Evolutionary conservation across 2,113 vertebrate genomes (phyloP).

Genomic region (Nothoprocta perdicaria): DNA sequence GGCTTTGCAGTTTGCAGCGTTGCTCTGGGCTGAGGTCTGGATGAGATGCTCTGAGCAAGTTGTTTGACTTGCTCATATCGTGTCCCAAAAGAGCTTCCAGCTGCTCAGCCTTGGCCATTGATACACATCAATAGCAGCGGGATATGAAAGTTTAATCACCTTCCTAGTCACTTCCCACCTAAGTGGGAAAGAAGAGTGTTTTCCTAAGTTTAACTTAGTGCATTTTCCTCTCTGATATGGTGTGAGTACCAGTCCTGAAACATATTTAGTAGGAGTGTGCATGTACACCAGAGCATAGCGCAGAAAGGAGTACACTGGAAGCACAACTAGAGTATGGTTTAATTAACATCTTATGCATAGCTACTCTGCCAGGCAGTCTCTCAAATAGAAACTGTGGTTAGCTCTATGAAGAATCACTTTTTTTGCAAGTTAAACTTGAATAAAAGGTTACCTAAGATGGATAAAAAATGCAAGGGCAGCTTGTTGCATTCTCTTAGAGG

Average conservation of each 20-base stretch:
- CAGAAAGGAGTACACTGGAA: not conserved
- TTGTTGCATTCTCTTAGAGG: not conserved
- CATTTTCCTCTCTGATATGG: not conserved
- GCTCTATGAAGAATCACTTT: not conserved
- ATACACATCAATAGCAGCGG: not conserved
- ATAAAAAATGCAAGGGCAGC: not conserved
- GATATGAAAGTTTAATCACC: not conserved
- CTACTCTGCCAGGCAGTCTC: not conserved
- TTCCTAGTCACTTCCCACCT: not conserved
- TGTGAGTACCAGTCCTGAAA: not conserved
- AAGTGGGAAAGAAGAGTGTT: not conserved
- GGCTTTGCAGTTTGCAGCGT: not conserved
- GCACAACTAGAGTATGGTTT: not conserved
- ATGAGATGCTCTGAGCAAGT: not conserved
- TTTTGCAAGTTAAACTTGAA: not conserved
- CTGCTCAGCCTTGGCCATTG: not conserved
- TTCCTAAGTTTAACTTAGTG: not conserved
- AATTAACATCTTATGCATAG: not conserved
- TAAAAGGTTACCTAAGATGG: not conserved
- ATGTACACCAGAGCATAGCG: not conserved
- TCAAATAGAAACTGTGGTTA: not conserved
- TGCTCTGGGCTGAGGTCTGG: not conserved
- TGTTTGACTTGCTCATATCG: not conserved
- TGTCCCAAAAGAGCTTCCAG: not conserved
- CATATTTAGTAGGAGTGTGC: not conserved